Percentiles rank a stretch among this genome's conserved stretches.
Evolutionary conservation across 2,797 vertebrate genomes (phyloP).

Genomic region (Pangasius mekongensis): DNA sequence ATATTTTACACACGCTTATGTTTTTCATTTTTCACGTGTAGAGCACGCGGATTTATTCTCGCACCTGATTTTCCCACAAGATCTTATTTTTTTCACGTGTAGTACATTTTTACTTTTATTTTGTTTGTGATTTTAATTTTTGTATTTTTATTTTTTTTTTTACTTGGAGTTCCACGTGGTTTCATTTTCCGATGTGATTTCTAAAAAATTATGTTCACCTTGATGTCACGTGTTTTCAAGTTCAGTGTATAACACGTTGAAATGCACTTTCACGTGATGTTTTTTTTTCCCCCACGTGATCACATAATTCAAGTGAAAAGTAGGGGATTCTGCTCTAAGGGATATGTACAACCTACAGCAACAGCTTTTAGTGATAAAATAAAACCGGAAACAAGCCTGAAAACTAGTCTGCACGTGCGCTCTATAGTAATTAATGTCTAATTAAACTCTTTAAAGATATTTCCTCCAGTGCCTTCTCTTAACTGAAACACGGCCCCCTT

Average conservation of each 20-base stretch:
- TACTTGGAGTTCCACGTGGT: background rate
- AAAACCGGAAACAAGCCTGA: background rate
- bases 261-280: background rate
- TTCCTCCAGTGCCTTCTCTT: background rate
- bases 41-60: background rate
- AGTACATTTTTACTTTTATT: background rate
- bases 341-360: background rate
- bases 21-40: background rate
- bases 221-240: background rate
- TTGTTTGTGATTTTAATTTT: background rate
- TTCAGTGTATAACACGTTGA: background rate
- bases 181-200: background rate
- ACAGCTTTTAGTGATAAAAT: background rate
- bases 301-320: background rate
- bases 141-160: too few relatives aligned
- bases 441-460: background rate
- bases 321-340: background rate
- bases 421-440: background rate
- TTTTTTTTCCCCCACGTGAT: background rate
- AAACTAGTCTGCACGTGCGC: background rate
- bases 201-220: background rate
- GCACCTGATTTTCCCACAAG: background rate
- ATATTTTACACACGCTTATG: background rate
- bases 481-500: background rate
- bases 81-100: background rate